These are phyloP conservation scores for Caenorhabditis doughertyi DNA, from an alignment of 2,888 invertebrate genomes.

Conservation along the genomic window DNA sequence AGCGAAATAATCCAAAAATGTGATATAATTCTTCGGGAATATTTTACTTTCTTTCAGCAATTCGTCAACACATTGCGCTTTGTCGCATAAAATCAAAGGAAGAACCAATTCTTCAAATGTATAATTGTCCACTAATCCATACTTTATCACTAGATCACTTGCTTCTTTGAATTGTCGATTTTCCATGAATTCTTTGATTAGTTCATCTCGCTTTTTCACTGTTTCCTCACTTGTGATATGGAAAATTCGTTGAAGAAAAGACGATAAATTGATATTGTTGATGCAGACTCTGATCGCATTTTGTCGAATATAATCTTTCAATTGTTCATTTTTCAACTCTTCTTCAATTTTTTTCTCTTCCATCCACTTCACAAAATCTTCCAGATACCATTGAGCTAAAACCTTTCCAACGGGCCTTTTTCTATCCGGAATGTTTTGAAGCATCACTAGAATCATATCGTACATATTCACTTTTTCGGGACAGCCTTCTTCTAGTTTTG, in stretches of 20 bases:
- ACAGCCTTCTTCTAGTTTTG: not conserved
- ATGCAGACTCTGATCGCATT: not conserved
- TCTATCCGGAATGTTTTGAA: slow-evolving; percentile 24
- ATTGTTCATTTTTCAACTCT: not conserved
- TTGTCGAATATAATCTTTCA: not conserved
- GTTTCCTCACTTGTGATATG: not conserved
- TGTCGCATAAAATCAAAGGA: slow-evolving; percentile 37
- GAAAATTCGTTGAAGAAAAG: slow-evolving; percentile 1
- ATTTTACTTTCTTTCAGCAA: slow-evolving; percentile 5
- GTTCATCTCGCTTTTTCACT: not conserved
- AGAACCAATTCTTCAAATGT: slow-evolving; percentile 27
- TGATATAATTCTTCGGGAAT: slow-evolving; percentile 36
- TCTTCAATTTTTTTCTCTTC: not conserved
- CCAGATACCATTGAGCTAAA: not conserved
- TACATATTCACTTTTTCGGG: not conserved
- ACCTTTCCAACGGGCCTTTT: slow-evolving; percentile 7
- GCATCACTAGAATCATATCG: slow-evolving; percentile 7
- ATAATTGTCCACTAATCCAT: slow-evolving; percentile 27
- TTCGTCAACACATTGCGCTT: slow-evolving; percentile 11
- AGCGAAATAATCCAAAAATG: slow-evolving; percentile 35
- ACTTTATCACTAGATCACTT: not conserved
- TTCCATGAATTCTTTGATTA: slow-evolving; percentile 1
- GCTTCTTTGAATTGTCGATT: slow-evolving; percentile 37
- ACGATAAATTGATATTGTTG: not conserved
- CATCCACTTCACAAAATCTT: slow-evolving; percentile 2